Evolutionary conservation across 2,797 vertebrate genomes (phyloP), one percentile per base, ranked within the genome.

Genomic region (Bovichtus variegatus): DNA sequence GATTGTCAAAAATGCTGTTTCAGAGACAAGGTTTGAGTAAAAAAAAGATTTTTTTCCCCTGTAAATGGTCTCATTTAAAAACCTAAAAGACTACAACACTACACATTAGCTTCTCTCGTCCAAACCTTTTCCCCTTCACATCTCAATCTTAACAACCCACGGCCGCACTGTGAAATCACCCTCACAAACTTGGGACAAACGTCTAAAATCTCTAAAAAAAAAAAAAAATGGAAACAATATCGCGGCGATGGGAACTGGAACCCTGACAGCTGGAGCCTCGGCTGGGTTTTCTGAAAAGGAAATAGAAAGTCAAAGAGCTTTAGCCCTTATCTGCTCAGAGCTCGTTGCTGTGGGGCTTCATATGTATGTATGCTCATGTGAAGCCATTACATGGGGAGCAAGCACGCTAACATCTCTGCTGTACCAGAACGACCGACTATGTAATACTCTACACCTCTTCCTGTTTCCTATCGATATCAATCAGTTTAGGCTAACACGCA

Each of bases 331-430:
- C 86, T 80, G 76, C 3, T 55, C 9, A 0, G 46, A 18, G 47
- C 62, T 60, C 31, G 29, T 53, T 60, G 70, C 85, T 75, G 55
- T 31, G 57, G 54, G 59, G 74, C 75, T 72, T 69, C 76, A 62
- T 78, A 64, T 75, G 86, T 76, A 77, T 80, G 78, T 82, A 82
- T 71, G 84, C 78, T 78, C 83, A 88, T 66, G 73, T 84, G 83
- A 80, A 89, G 84, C 83, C 80, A 87, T 89, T 85, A 91, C 84
- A 90, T 80, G 83, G 88, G 63, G 74, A 71, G 82, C 74, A 65
- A 43, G 76, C 78, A 80, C 25, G 44, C 75, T 7, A 68, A 60
- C 85, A 81, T 73, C 61, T 61, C 84, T n/a, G 79, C 89, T 71
- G 63, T 70, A 82, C 9, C 87, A 70, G 77, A 85, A 81, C 76